Percentiles rank a stretch among this genome's conserved stretches.
phyloP scores from a whole-genome alignment of 2,113 vertebrate species.

The Silurus glanis region DNA sequence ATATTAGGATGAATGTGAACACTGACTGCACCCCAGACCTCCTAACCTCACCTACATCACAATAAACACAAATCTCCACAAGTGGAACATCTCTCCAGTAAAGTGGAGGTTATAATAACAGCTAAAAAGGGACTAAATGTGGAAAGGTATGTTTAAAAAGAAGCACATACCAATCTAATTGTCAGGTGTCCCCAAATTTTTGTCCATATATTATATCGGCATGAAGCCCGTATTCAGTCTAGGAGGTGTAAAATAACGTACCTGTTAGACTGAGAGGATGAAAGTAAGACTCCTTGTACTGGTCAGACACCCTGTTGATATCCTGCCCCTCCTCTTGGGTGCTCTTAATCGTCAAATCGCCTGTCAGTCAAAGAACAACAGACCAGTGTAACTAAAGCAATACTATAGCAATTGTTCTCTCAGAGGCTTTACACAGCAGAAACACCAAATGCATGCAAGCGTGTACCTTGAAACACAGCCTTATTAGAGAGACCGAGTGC shows the following conservation, averaged over 20 bases:
- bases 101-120: too few relatives aligned
- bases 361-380: conserved; percentile 61
- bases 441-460: neutral
- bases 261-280: conserved; percentile 84
- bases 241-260: conserved; percentile 58
- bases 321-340: conserved; percentile 66
- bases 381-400: neutral
- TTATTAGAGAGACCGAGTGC: conserved; percentile 97
- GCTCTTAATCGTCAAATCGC: conserved; percentile 69
- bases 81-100: too few relatives aligned
- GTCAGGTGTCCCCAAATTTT: too few relatives aligned
- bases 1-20: too few relatives aligned
- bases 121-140: too few relatives aligned
- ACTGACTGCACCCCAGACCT: too few relatives aligned
- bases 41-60: too few relatives aligned
- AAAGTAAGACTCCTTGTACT: conserved; percentile 87
- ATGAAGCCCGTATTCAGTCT: neutral
- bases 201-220: too few relatives aligned
- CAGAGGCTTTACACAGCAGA: neutral
- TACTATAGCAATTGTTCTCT: neutral
- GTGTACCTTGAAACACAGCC: conserved; percentile 87
- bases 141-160: too few relatives aligned
- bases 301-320: conserved; percentile 76
- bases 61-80: too few relatives aligned
- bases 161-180: too few relatives aligned